Evolutionary conservation across 2,113 vertebrate genomes (phyloP), one percentile per base, ranked within the genome.

Genomic region (Aspidoscelis tigris): DNA sequence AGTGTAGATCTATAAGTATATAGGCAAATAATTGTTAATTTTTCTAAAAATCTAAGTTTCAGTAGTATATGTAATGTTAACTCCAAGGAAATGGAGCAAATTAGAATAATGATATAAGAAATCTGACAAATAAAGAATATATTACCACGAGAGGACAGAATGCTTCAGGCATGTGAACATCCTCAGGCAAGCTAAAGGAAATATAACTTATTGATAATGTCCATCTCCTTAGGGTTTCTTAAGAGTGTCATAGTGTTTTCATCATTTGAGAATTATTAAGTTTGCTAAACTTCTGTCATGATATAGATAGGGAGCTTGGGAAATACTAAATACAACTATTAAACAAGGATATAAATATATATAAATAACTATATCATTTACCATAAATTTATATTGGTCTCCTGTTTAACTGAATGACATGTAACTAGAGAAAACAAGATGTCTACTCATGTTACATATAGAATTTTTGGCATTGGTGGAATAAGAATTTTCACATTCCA

Each of bases 201-300:
- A 90, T 93, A 93, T 95, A 90, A 94, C 88, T 95, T 95, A 93
- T 91, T 94, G 95, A 93, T 93, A 93, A 71, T 78, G 83, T 89
- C 85, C 88, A 16, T 74, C 64, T 90, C 91, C 90, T 85, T 81
- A 21, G 83, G 84, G 90, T 82, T 89, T 82, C 73, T 84, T 89
- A 79, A 84, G 44, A 55, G 84, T 89, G 24, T 76, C 10, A 71
- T 88, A 39, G 76, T 85, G 84, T 87, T 93, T 93, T 91, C 41
- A 90, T 61, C 86, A 91, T 88, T 58, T 58, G 53, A 73, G 11
- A 85, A 77, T 90, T 88, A 88, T 84, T 76, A 86, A 82, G 89
- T 77, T 78, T 89, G 41, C 72, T 88, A 47, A 89, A 87, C 66
- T 91, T 81, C 84, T 80, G 24, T 87, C 0, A 84, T 89, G 72